Evolutionary conservation across 2,797 vertebrate species (phyloP).

Genomic region (Uromys caudimaculatus): DNA sequence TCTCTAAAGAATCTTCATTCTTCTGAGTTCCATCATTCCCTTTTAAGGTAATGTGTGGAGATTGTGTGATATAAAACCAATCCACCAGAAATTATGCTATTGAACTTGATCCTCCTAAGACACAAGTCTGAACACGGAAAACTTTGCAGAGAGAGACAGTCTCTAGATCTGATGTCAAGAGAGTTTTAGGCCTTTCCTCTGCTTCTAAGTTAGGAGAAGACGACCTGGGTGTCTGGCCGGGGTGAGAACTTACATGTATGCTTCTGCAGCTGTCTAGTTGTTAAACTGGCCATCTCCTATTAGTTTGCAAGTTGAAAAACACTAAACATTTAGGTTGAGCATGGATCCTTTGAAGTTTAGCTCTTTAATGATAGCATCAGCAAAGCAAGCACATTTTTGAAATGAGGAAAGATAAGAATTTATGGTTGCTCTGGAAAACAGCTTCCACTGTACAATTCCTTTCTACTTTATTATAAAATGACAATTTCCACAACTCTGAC

Average conservation of each 20-base stretch:
- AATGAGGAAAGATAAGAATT: slow-evolving; percentile 23
- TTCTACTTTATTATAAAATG: slow-evolving; percentile 12
- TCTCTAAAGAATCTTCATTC: slow-evolving; percentile 14
- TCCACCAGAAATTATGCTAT: neutral
- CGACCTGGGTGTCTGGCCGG: neutral
- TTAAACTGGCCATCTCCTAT: neutral
- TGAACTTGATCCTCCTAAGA: neutral
- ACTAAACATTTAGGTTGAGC: neutral
- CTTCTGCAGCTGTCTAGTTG: neutral
- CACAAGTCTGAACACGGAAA: neutral
- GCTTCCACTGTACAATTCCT: neutral
- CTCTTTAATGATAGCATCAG: neutral
- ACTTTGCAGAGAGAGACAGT: slow-evolving; percentile 20
- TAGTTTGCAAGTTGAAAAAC: neutral
- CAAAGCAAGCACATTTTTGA: neutral
- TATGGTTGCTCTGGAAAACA: slow-evolving; percentile 28
- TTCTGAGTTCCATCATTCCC: slow-evolving; percentile 19
- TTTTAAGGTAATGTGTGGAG: neutral
- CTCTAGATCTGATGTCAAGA: neutral
- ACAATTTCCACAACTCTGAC: neutral
- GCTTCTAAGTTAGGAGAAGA: neutral
- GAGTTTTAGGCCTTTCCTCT: neutral
- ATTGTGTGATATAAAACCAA: neutral
- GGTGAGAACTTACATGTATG: neutral
- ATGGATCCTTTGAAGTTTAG: slow-evolving; percentile 23